Base-by-base conservation (phyloP, 1,140 invertebrate species). In the Drosophila arawakana region DNA sequence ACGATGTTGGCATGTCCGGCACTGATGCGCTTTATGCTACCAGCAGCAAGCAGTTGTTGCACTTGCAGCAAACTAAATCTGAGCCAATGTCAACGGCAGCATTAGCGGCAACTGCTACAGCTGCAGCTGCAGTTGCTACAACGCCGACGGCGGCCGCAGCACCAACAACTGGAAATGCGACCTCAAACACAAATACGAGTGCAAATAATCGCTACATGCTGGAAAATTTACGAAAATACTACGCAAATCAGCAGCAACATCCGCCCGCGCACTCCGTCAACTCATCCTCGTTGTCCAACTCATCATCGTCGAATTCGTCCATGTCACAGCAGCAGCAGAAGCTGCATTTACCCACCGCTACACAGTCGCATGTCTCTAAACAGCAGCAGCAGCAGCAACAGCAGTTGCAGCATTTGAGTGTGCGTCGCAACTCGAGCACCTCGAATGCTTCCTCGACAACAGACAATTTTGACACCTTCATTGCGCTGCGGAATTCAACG, bases 391-490 rank as follows among this genome's bases (percentile, higher is more conserved):
- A 73, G 49, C 69, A 80, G 9, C 71, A 68, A 37, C 75, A 79
- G 18, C 70, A 75, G 55, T 73, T 77, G 57, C 81, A 85, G 8
- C 77, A 88, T 73, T 86, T 86, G 63, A 58, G 43, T 9, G 55
- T 67, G 55, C 90, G 90, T 47, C 85, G 90, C 61, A 91, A 81
- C 58, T 91, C 90, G 21, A 91, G 80, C 59, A 78, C 86, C n/a
- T 91, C 90, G 49, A 91, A 91, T 39, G 80, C 90, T 55, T 91
- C 88, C 57, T 91, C 90, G 18, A 89, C 83, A 11, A 83, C 84
- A 25, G 91, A 92, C 60, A 91, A 91, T 77, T 92, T 92, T 60
- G 90, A 92, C 70, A 83, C 71, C 59, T 92, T 92, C 73, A 92
- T 92, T 61, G 71, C 81, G 39, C 58, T 89, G 65, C 90, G 90